Conservation (phyloP, 2,797 vertebrate genomes). For the Myoxocephalus aenaeus region DNA sequence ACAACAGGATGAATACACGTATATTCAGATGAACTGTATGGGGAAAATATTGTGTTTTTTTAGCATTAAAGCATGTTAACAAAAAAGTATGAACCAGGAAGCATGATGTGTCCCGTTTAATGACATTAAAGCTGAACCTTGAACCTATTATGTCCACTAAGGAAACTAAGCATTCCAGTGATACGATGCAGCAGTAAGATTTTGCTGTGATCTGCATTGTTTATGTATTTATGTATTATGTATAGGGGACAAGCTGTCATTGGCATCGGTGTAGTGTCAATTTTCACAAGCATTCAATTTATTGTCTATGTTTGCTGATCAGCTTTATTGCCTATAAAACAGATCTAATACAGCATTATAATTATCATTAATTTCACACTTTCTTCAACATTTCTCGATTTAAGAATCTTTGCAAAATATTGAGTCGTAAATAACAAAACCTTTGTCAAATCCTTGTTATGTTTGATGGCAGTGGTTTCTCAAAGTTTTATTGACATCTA, state of each 20-base stretch:
- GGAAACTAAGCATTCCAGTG: background rate
- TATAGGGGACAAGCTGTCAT: background rate
- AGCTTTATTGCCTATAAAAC: background rate
- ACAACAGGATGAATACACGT: background rate
- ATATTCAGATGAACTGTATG: background rate
- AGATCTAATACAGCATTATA: background rate
- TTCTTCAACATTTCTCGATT: background rate
- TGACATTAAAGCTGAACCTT: background rate
- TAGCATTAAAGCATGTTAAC: background rate
- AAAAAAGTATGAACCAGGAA: background rate
- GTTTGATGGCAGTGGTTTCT: background rate
- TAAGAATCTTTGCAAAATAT: background rate
- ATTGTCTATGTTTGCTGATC: background rate
- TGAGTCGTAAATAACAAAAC: background rate
- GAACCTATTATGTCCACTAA: background rate
- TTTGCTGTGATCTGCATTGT: background rate
- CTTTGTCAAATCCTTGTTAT: background rate
- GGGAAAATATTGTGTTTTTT: background rate
- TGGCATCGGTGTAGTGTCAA: background rate
- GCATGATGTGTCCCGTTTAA: background rate
- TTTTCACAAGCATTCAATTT: background rate
- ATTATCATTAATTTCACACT: background rate
- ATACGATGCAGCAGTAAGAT: background rate
- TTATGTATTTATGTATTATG: too few relatives aligned
- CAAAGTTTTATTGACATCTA: background rate